A percentile compares a stretch with the other conserved stretches of the same genome.
phyloP scores from a whole-genome alignment of 2,113 vertebrate genomes.

The Planiliza haematocheilus region DNA sequence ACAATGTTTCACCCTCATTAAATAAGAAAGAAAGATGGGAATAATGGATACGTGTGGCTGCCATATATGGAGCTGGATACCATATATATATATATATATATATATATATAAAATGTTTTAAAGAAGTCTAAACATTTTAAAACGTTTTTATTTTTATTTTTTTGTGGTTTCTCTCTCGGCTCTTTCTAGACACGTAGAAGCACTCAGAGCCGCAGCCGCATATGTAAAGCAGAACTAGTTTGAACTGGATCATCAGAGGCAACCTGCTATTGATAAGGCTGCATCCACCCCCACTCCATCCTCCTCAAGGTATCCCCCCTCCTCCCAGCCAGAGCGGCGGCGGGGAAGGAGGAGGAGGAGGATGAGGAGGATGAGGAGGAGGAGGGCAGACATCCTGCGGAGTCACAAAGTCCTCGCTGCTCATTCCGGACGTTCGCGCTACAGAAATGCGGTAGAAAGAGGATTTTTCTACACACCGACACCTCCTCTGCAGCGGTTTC shows the following conservation, averaged over 20 bases:
- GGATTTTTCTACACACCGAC: slow-evolving; percentile 67
- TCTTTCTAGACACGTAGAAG: not conserved
- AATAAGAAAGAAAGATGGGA: not conserved
- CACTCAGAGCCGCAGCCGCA: slow-evolving; percentile 17
- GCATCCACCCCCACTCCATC: slow-evolving; percentile 60
- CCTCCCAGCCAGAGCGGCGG: not conserved
- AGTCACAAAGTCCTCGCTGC: slow-evolving; percentile 7
- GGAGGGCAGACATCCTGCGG: slow-evolving; percentile 28
- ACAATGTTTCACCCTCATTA: not conserved
- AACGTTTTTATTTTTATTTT: not conserved
- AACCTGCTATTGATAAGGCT: slow-evolving; percentile 72
- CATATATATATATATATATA: no score
- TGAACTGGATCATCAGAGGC: slow-evolving; percentile 76
- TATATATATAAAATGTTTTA: not conserved
- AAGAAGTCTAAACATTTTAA: not conserved
- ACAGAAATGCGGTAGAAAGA: slow-evolving; percentile 15
- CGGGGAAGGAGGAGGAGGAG: not conserved
- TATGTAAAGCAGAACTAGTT: slow-evolving; percentile 77
- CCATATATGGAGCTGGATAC: no score
- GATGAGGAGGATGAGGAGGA: not conserved
- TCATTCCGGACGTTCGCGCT: slow-evolving; percentile 6
- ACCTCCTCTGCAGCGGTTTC: slow-evolving; percentile 48
- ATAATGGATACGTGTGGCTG: not conserved
- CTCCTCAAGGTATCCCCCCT: slow-evolving; percentile 47
- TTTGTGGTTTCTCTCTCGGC: not conserved